Conservation (phyloP, 2,888 invertebrate genomes). For the Plebejus melissa region DNA sequence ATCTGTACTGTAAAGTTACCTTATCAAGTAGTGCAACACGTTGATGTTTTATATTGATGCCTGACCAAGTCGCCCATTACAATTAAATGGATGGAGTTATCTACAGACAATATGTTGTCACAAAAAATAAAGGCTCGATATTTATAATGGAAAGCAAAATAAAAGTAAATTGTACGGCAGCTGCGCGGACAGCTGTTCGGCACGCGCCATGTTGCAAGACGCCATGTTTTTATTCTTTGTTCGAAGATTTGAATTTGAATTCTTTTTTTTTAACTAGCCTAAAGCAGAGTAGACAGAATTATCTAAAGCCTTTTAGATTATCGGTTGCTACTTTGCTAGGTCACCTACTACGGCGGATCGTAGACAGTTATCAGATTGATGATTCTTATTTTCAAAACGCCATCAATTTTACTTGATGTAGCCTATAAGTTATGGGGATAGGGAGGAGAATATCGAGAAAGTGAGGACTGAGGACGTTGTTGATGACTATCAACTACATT, state of each 20-base stretch:
- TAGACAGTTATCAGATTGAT: neutral
- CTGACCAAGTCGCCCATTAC: slow-evolving; percentile 3
- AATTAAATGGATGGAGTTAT: slow-evolving; percentile 8
- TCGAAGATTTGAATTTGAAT: slow-evolving; percentile 40
- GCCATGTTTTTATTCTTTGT: slow-evolving; percentile 44
- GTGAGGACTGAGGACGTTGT: no score
- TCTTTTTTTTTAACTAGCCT: slow-evolving; percentile 31
- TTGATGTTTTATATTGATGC: neutral
- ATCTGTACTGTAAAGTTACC: no score
- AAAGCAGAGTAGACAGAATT: no score
- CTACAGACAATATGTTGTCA: slow-evolving; percentile 21
- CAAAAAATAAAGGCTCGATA: slow-evolving; percentile 22
- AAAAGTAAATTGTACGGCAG: slow-evolving; percentile 37
- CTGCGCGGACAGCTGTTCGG: slow-evolving; percentile 46
- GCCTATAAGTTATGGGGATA: no score
- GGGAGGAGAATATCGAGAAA: no score
- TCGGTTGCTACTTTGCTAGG: neutral
- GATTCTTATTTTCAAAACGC: neutral
- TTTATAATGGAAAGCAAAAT: slow-evolving; percentile 25
- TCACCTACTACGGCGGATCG: neutral
- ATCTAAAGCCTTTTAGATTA: neutral
- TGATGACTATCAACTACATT: neutral
- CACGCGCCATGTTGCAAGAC: slow-evolving; percentile 41
- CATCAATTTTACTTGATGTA: no score
- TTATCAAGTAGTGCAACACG: neutral